Percentiles rank a stretch among this genome's conserved stretches.
Conservation (phyloP, 2,113 vertebrate species). For the Crocuta crocuta region DNA sequence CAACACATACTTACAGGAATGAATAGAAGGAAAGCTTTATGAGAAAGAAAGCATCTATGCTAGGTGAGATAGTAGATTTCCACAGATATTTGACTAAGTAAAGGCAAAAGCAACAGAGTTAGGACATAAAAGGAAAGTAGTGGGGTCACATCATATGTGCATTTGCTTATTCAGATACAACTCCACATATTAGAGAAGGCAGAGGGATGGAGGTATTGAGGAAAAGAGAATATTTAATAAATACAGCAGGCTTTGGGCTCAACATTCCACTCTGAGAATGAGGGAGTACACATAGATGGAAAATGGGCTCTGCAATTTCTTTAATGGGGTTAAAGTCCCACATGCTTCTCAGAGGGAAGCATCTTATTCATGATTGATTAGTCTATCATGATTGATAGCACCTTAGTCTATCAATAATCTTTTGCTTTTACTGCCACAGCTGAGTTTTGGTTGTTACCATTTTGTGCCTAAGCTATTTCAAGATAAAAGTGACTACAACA, state of each 20-base stretch:
- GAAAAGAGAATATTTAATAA: not conserved
- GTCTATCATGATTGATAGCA: not conserved
- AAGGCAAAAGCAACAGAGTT: not conserved
- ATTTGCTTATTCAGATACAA: conserved; percentile 27
- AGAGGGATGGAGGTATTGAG: not conserved
- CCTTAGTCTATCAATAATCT: not conserved
- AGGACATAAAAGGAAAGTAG: not conserved
- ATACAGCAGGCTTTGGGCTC: not conserved
- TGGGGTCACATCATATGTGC: not conserved
- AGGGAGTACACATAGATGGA: not conserved
- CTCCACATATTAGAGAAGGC: not conserved
- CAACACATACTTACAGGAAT: not conserved
- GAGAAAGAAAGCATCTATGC: not conserved
- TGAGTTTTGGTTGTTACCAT: not conserved
- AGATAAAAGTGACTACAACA: not conserved
- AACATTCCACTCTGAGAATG: not conserved
- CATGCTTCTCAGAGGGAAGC: not conserved
- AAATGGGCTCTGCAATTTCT: not conserved
- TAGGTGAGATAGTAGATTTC: not conserved
- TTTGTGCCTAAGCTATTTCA: not conserved
- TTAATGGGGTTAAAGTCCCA: not conserved
- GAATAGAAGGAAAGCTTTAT: not conserved
- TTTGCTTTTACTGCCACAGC: conserved; percentile 5
- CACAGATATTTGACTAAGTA: not conserved
- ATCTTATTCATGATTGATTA: conserved; percentile 16